Evolutionary conservation across 2,113 vertebrate species (phyloP), one percentile per base, ranked within the genome.

Genomic region (Anolis sagrei): DNA sequence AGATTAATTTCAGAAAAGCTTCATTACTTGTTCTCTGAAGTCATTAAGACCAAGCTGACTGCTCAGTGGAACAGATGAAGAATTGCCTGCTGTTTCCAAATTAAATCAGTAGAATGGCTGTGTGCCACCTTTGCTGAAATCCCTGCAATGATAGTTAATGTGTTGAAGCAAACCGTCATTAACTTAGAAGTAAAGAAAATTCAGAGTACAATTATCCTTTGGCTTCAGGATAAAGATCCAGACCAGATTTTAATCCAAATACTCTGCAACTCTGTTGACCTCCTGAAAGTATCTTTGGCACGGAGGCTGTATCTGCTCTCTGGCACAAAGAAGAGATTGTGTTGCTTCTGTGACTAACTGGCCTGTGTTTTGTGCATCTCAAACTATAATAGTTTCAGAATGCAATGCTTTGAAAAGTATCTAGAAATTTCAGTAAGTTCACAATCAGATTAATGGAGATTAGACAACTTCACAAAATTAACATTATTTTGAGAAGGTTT

Each of bases 101-200:
- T 87, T 68, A 88, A 68, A 29, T 68, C 89, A 23, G 44, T 69
- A 25, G 32, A 19, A 23, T 85, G 75, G 83, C 75, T 85, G 51
- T 86, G 23, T 39, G 44, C 8, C 39, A 82, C 18, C 10, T 68
- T 1, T 1, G 2, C 77, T 83, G 66, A 62, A 66, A 1, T 76
- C 21, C 85, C 82, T 83, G n/a, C 0, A 6, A 1, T 84, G 87
- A 90, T 76, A 88, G 87, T 91, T 91, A 81, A 88, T 85, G 27
- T 62, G 19, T 54, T 39, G n/a, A 70, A 39, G 49, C 51, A 58
- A 84, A 73, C 1, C 54, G 58, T 29, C 84, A 70, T 78, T 84
- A 58, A 14, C 10, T 89, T 16, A 74, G 81, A 89, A 87, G 77
- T 49, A 7, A 25, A 79, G 29, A 32, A n/a, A n/a, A 44, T 29